These are phyloP conservation scores for Cyclura pinguis DNA, from an alignment of 2,797 vertebrate genomes.

Conservation along the genomic window DNA sequence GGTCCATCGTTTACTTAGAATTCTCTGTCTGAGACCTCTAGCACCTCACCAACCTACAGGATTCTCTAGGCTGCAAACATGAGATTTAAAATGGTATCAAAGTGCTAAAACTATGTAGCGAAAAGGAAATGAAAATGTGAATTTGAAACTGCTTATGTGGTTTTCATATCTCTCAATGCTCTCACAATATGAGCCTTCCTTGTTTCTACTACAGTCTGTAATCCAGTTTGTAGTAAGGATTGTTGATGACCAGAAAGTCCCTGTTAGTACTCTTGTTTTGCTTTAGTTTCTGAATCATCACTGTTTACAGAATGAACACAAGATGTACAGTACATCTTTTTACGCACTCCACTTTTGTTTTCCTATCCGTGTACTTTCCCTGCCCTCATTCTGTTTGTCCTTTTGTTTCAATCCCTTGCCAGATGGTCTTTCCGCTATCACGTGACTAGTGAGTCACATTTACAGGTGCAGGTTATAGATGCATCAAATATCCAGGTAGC, in stretches of 20 bases:
- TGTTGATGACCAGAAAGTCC: conserved; percentile 14
- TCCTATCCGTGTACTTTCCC: background rate
- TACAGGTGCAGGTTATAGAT: conserved; percentile 42
- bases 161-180: background rate
- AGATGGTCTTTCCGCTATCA: conserved; percentile 54
- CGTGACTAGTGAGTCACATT: background rate
- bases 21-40: no score
- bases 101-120: no score
- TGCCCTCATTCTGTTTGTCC: conserved; percentile 18
- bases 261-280: background rate
- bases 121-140: background rate
- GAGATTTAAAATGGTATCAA: no score
- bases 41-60: no score
- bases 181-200: background rate
- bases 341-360: background rate
- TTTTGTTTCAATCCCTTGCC: conserved; percentile 35
- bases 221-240: background rate
- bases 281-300: background rate
- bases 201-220: background rate
- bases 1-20: no score
- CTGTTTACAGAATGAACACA: conserved; percentile 27
- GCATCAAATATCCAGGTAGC: conserved; percentile 53
- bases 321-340: conserved; percentile 21
- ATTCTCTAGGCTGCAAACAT: no score
- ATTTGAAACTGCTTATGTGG: background rate